Percentiles rank a stretch among this genome's conserved stretches.
Evolutionary conservation across 2,113 vertebrate species (phyloP).

Genomic region (Malurus elegans): DNA sequence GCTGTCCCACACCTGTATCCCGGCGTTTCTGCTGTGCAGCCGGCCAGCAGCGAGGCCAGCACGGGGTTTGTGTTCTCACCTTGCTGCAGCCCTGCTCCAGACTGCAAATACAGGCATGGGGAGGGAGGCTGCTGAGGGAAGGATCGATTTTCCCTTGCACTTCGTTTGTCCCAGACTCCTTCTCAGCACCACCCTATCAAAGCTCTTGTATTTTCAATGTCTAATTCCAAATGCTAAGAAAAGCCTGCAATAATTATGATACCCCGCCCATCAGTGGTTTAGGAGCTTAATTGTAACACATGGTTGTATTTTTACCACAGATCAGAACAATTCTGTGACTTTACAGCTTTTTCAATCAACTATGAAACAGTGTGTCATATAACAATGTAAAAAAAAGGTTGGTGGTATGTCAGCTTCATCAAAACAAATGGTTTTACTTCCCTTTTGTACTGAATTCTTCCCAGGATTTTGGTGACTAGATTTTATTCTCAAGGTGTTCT

Average conservation of each 20-base stretch:
- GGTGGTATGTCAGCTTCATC: not conserved
- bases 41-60: not conserved
- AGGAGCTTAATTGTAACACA: not conserved
- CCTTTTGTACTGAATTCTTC: not conserved
- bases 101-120: not conserved
- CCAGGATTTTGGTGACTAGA: not conserved
- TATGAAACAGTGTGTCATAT: not conserved
- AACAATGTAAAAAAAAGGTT: not conserved
- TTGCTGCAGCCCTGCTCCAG: not conserved
- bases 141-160: not conserved
- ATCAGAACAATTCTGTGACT: not conserved
- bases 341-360: not conserved
- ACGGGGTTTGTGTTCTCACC: not conserved
- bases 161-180: not conserved
- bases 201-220: not conserved
- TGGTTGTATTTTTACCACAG: not conserved
- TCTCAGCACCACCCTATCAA: not conserved
- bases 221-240: not conserved
- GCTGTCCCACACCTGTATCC: not conserved
- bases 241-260: not conserved
- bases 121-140: not conserved
- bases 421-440: not conserved
- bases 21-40: not conserved
- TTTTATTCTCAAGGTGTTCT: not conserved
- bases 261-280: not conserved